These are phyloP conservation scores for Achlya flavicornis DNA, from an alignment of 2,888 invertebrate genomes.

Conservation along the genomic window DNA sequence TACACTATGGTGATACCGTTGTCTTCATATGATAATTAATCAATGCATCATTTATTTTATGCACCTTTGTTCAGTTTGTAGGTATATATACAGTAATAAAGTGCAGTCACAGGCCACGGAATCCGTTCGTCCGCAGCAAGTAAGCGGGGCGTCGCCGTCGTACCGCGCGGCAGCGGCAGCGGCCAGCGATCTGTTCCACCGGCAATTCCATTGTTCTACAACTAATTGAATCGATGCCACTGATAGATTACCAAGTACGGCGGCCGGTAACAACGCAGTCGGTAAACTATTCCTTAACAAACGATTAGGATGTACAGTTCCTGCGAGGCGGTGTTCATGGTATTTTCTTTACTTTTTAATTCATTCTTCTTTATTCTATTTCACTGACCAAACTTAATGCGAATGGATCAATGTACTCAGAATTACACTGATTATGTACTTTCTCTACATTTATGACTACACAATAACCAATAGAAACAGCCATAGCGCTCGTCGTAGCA, in stretches of 20 bases:
- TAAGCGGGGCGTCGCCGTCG: background rate
- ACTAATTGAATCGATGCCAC: constrained; percentile 81
- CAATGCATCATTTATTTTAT: background rate
- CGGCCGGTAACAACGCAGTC: constrained; percentile 14
- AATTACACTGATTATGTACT: no score
- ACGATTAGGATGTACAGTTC: background rate
- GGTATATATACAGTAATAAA: constrained; percentile 1
- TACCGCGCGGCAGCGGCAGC: constrained; percentile 18
- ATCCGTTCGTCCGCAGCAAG: background rate
- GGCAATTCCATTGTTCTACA: constrained; percentile 69
- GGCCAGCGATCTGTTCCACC: constrained; percentile 36
- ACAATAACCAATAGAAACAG: no score
- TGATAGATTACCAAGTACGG: constrained; percentile 60
- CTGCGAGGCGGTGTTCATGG: no score
- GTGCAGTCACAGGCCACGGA: constrained; percentile 27
- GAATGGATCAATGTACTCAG: no score
- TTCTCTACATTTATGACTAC: no score
- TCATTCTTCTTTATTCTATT: no score
- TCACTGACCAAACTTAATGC: no score
- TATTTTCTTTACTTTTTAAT: no score
- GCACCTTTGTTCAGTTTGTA: constrained; percentile 15
- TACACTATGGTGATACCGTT: background rate
- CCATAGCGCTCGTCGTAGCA: no score
- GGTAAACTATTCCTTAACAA: background rate
- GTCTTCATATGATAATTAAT: background rate